Base-by-base conservation (phyloP, 1,140 invertebrate genomes). In the Papilio polytes region DNA sequence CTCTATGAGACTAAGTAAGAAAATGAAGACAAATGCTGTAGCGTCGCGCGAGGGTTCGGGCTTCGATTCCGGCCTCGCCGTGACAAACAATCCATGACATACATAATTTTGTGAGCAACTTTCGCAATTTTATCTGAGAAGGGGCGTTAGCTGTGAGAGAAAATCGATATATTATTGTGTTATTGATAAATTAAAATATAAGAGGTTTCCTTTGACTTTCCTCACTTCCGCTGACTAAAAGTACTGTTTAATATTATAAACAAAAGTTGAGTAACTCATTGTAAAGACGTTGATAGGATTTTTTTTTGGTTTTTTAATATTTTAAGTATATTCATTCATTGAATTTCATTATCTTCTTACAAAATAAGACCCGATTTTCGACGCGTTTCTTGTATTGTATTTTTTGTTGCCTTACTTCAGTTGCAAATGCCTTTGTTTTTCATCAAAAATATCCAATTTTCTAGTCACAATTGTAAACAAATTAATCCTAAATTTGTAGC, bases 61-160 rank as follows among this genome's bases (percentile, higher is more conserved):
- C 85, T 92, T 93, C 92, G 92, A 92, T 93, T 85, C 84, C 83
- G 86, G 87, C 86, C 76, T 74, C 83, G 88, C 85, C 91, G 92
- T 94, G 93, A 94, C 92, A 94, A 94, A 94, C 91, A 92, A 92
- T 92, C 88, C 93, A 94, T 93, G 93, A 94, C 93, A 93, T 82
- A 92, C 92, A 93, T 94, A 94, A 94, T 91, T 93, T 89, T 85
- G 85, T 90, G 88, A 86, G 86, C 82, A 87, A 85, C 84, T 87
- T 89, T 88, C 85, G 80, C 93, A 86, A 92, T 89, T 93, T 88
- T 92, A 85, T 91, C 88, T 90, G 51, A 78, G 78, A 86, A 86
- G 85, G 82, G 74, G 74, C 46, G 44, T 76, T 26, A 76, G 74
- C 74, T 76, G 26, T 51, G 7, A 6, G 41, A 76, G 12, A 44